These are phyloP conservation scores for Anneissia japonica DNA, from an alignment of 35 echinoderm and acorn worm species.

Conservation along the genomic window DNA sequence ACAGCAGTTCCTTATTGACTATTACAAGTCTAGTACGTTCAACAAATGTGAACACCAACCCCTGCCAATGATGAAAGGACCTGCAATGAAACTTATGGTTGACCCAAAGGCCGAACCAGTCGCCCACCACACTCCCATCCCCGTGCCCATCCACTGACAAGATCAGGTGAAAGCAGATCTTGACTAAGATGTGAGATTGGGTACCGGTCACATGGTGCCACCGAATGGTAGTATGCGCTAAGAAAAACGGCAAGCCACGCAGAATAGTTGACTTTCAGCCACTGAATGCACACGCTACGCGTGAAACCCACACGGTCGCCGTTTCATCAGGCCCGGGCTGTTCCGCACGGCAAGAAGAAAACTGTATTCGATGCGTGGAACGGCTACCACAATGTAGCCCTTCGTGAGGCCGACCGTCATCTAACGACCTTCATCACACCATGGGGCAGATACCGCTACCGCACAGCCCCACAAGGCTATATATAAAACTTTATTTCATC, in stretches of 20 bases:
- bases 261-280: not conserved
- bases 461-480: slow-evolving; percentile 9
- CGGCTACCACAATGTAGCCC: slow-evolving; percentile 34
- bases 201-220: no score
- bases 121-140: slow-evolving; percentile 22
- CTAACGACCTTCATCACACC: no score
- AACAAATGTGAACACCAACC: slow-evolving; percentile 18
- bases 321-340: slow-evolving; percentile 12
- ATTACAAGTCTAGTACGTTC: slow-evolving; percentile 21
- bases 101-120: slow-evolving; percentile 22
- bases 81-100: slow-evolving; percentile 16
- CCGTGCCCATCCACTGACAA: slow-evolving; percentile 2
- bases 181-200: no score
- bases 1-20: slow-evolving; percentile 11
- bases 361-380: slow-evolving; percentile 47
- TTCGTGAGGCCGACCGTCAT: no score
- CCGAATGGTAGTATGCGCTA: no score
- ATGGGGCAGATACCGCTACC: no score
- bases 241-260: no score
- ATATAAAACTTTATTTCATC: no score
- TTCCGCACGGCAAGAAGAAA: slow-evolving; percentile 8
- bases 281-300: slow-evolving; percentile 12
- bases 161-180: not conserved
- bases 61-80: slow-evolving; percentile 13
- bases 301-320: slow-evolving; percentile 36